phyloP scores from a whole-genome alignment of 2,888 invertebrate genomes.

The Ferrisia virgata region DNA sequence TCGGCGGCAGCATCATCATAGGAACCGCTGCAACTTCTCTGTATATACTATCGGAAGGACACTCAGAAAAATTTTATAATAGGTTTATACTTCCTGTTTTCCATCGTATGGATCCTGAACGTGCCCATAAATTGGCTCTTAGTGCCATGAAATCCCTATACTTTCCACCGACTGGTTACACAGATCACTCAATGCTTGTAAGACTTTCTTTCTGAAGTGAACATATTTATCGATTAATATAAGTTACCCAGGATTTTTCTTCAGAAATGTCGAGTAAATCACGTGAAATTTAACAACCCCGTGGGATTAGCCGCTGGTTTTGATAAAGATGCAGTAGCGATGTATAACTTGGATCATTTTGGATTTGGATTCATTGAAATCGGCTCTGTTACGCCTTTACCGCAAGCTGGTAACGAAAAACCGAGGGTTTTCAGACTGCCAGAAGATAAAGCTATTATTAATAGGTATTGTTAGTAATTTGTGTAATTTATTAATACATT shows the following conservation, averaged over 20 bases:
- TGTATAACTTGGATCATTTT: slow-evolving; percentile 72
- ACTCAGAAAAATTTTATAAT: slow-evolving; percentile 75
- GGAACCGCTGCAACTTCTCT: slow-evolving; percentile 66
- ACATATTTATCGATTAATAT: background rate
- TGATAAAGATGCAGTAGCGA: slow-evolving; percentile 93
- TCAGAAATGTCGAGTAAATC: slow-evolving; percentile 58
- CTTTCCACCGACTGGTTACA: slow-evolving; percentile 60
- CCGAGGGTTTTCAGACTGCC: slow-evolving; percentile 87
- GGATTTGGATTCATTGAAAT: slow-evolving; percentile 97
- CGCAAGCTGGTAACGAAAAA: slow-evolving; percentile 88
- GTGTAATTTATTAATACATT: no score
- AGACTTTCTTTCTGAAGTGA: slow-evolving; percentile 45
- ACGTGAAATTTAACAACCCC: slow-evolving; percentile 75
- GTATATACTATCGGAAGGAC: slow-evolving; percentile 67
- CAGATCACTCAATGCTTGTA: slow-evolving; percentile 68
- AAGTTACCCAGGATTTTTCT: background rate
- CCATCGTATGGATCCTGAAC: slow-evolving; percentile 73
- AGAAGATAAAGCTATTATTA: slow-evolving; percentile 85
- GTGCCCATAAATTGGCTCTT: slow-evolving; percentile 76
- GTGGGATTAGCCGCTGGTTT: slow-evolving; percentile 98
- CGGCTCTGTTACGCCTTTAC: slow-evolving; percentile 90
- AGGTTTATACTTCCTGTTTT: slow-evolving; percentile 69
- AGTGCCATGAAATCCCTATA: slow-evolving; percentile 72
- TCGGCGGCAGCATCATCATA: slow-evolving; percentile 58
- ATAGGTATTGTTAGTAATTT: slow-evolving; percentile 61